Conservation (phyloP, 2,113 vertebrate species). For the Vulpes ferrilata region DNA sequence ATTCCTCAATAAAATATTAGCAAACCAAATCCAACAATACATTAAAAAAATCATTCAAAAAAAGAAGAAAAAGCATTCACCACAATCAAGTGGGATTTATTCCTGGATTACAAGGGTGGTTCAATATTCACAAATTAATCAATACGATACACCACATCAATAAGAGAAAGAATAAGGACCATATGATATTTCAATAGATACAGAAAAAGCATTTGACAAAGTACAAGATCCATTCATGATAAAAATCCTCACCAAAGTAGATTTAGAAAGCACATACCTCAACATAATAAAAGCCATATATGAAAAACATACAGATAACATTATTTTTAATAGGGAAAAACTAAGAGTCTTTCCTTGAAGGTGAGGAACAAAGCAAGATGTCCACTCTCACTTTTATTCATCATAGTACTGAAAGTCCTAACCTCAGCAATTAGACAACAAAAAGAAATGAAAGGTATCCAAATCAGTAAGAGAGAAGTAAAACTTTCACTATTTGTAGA, state of each 20-base stretch:
- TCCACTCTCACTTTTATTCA: background rate
- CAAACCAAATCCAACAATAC: background rate
- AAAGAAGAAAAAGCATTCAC: background rate
- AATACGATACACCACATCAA: background rate
- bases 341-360: background rate
- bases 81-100: background rate
- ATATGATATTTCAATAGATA: background rate
- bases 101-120: background rate
- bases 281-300: background rate
- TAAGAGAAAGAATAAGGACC: background rate
- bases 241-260: background rate
- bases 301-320: background rate
- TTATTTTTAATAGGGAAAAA: background rate
- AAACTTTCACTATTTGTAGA: background rate
- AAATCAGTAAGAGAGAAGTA: background rate
- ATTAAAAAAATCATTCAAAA: background rate
- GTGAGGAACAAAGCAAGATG: background rate
- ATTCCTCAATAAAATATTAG: background rate
- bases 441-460: background rate
- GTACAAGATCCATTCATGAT: background rate
- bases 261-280: background rate
- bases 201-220: background rate
- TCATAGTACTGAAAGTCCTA: background rate
- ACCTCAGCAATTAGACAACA: background rate
- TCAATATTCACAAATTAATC: background rate